These are phyloP conservation scores for Bimastos eiseni DNA, from an alignment of 2,888 invertebrate species.

Conservation along the genomic window DNA sequence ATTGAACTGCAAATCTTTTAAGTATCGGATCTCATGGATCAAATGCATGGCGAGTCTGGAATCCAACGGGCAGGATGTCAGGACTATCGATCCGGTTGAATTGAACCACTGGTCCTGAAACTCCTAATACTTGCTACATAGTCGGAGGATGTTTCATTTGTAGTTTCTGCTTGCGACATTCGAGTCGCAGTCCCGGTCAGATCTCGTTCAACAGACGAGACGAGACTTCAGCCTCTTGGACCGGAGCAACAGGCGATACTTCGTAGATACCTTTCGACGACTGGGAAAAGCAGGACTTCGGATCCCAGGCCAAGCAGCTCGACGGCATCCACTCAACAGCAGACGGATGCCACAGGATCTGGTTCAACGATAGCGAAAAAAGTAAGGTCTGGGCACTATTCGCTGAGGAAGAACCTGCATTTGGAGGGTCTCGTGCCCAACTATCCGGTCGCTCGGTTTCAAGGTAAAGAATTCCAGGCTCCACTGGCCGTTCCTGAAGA, in stretches of 20 bases:
- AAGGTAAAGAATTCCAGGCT: neutral
- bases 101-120: too few species aligned
- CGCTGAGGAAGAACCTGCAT: neutral
- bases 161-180: neutral
- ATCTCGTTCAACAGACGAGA: constrained; percentile 18
- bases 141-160: neutral
- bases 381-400: neutral
- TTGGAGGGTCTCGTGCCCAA: neutral
- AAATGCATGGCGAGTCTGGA: too few species aligned
- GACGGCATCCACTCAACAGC: neutral
- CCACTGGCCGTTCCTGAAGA: constrained; percentile 15
- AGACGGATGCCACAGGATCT: neutral
- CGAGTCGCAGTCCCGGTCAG: neutral
- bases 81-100: too few species aligned
- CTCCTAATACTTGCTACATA: too few species aligned
- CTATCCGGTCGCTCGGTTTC: neutral
- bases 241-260: neutral
- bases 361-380: neutral
- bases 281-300: neutral
- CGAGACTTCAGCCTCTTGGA: constrained; percentile 1
- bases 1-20: too few species aligned
- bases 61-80: too few species aligned
- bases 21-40: too few species aligned
- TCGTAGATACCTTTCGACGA: neutral
- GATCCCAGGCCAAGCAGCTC: neutral